Base-by-base conservation (phyloP, 2,113 vertebrate genomes). In the Erythrolamprus reginae region DNA sequence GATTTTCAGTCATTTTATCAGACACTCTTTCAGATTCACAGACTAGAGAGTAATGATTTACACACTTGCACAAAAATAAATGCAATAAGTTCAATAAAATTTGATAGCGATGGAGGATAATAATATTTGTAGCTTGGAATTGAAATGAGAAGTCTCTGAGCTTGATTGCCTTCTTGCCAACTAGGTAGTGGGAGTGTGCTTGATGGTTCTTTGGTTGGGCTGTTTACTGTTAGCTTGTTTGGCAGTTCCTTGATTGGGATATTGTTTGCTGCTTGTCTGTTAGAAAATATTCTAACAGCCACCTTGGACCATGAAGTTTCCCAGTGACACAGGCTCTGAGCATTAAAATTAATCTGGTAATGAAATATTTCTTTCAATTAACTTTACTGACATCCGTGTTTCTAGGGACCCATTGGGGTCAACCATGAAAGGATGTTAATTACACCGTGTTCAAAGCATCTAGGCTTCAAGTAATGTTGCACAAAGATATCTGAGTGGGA, bases 321-420 rank as follows among this genome's bases (percentile, higher is more conserved):
- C 21, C 52, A 88, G 45, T 2, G 48, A 53, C 50, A 42, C 28
- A 61, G 70, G 53, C 19, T 84, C 45, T 42, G 9, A 58, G 70
- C 48, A 83, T 38, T 61, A 61, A 61, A 91, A 91, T 91, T 88
- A 91, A 88, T 51, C 47, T 84, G 53, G 61, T 91, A 91, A 88
- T 84, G 53, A 91, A 91, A 61, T 83, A 91, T 83, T 91, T 91
- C 65, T 91, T 88, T 90, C 70, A 89, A 85, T 90, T 88, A 85
- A 77, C 17, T 0, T 10, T 0, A 0, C 53, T 47, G 4, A 28
- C 48, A n/a, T 55, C 26, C 38, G 21, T 48, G 56, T 86, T 82
- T 89, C 91, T 33, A 89, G 48, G 33, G 85, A 58, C 28, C 51
- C 51, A 38, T 13, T 19, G n/a, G 84, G 45, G 51, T 82, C 52